Percentiles rank a stretch among this genome's conserved stretches.
phyloP scores from a whole-genome alignment of 2,797 vertebrate genomes.

The Cyprinella venusta region DNA sequence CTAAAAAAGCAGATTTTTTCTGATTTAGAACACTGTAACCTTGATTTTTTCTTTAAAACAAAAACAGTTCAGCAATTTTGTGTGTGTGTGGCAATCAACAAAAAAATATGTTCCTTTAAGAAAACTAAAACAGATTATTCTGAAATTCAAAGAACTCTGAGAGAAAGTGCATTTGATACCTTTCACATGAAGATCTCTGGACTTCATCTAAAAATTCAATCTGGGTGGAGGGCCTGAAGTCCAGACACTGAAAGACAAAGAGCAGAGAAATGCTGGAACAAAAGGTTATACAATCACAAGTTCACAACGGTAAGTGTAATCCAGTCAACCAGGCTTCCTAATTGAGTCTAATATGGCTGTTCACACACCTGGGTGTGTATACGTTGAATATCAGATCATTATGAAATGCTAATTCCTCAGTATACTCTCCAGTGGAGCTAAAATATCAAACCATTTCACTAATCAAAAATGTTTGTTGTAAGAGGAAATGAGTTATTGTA shows the following conservation, averaged over 20 bases:
- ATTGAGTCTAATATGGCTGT: slow-evolving; percentile 35
- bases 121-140: background rate
- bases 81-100: background rate
- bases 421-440: slow-evolving; percentile 18
- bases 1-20: no score
- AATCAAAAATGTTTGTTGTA: slow-evolving; percentile 38
- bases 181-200: slow-evolving; percentile 47
- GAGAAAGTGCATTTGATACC: slow-evolving; percentile 32
- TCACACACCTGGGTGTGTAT: slow-evolving; percentile 19
- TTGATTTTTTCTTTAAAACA: background rate
- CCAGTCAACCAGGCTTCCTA: slow-evolving; percentile 8
- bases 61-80: background rate
- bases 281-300: slow-evolving; percentile 42
- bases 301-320: slow-evolving; percentile 15
- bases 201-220: slow-evolving; percentile 49
- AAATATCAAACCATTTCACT: slow-evolving; percentile 32
- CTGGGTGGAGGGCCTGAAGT: slow-evolving; percentile 52
- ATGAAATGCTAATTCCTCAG: slow-evolving; percentile 25
- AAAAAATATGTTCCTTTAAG: background rate
- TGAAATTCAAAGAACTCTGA: slow-evolving; percentile 17
- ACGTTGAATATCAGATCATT: slow-evolving; percentile 30
- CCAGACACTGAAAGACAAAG: slow-evolving; percentile 35
- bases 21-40: background rate
- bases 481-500: slow-evolving; percentile 26
- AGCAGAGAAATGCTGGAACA: slow-evolving; percentile 29